These are phyloP conservation scores for Cryptocephalus primarius DNA, from an alignment of 2,888 invertebrate genomes.

Conservation along the genomic window DNA sequence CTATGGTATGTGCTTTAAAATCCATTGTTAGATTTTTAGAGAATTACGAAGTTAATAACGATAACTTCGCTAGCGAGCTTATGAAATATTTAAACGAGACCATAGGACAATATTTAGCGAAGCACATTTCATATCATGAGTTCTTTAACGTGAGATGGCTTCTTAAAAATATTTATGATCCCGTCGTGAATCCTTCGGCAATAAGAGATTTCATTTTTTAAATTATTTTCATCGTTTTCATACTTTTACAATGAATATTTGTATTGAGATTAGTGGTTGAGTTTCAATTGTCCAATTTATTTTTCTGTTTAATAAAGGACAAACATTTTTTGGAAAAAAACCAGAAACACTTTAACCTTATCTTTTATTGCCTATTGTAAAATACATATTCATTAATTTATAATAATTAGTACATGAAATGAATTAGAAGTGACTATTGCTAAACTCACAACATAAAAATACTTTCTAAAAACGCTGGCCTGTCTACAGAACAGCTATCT, in stretches of 20 bases:
- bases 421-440: too few species aligned
- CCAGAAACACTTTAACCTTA: too few species aligned
- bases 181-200: constrained; percentile 11
- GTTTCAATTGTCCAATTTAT: too few species aligned
- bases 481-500: too few species aligned
- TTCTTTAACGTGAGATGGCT: constrained; percentile 20
- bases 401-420: too few species aligned
- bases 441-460: too few species aligned
- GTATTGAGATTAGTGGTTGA: constrained; percentile 1
- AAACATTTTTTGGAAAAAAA: too few species aligned
- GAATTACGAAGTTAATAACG: constrained; percentile 12
- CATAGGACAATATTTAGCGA: constrained; percentile 17
- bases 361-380: constrained; percentile 11
- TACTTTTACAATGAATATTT: constrained; percentile 1
- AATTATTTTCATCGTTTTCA: constrained; percentile 2
- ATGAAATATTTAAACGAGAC: constrained; percentile 17
- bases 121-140: constrained; percentile 18
- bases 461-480: too few species aligned
- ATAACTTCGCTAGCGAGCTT: constrained; percentile 17
- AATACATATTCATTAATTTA: constrained; percentile 5
- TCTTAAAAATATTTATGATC: constrained; percentile 18
- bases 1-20: constrained; percentile 24
- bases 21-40: constrained; percentile 21
- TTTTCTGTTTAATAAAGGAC: too few species aligned
- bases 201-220: not conserved